These are phyloP conservation scores for Probaryconus sp. DNA, from an alignment of 1,140 invertebrate genomes.

Conservation along the genomic window DNA sequence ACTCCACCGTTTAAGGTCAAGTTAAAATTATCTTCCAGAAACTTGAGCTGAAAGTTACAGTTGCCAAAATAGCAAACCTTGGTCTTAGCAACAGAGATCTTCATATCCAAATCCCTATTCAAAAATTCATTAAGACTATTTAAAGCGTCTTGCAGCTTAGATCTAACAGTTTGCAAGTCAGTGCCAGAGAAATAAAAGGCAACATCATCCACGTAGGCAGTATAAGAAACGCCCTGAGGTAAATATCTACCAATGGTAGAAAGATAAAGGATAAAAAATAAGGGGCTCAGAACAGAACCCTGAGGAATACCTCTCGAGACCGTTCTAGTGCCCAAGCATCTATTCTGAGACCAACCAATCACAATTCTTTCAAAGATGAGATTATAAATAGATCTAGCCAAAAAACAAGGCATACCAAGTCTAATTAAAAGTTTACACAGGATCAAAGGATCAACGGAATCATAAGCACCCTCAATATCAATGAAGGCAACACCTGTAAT, in stretches of 20 bases:
- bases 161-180: not conserved
- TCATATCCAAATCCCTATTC: not conserved
- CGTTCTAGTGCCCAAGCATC: not conserved
- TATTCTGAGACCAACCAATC: not conserved
- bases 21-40: too few species aligned
- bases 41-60: not conserved
- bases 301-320: not conserved
- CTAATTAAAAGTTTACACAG: constrained; percentile 7
- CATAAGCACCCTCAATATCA: constrained; percentile 10
- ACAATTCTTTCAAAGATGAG: constrained; percentile 8
- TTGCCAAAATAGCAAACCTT: constrained; percentile 7
- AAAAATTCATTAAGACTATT: not conserved
- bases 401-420: not conserved
- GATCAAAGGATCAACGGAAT: constrained; percentile 3
- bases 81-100: constrained; percentile 7
- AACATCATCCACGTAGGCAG: constrained; percentile 24
- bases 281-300: constrained; percentile 20
- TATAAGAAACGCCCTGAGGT: not conserved
- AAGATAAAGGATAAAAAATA: constrained; percentile 18
- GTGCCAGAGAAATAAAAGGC: not conserved
- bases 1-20: too few species aligned
- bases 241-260: not conserved
- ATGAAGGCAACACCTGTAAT: not conserved
- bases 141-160: not conserved
- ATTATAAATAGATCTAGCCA: constrained; percentile 14